Conservation (phyloP, 1,140 invertebrate genomes). For the Trypoxylus dichotomus region DNA sequence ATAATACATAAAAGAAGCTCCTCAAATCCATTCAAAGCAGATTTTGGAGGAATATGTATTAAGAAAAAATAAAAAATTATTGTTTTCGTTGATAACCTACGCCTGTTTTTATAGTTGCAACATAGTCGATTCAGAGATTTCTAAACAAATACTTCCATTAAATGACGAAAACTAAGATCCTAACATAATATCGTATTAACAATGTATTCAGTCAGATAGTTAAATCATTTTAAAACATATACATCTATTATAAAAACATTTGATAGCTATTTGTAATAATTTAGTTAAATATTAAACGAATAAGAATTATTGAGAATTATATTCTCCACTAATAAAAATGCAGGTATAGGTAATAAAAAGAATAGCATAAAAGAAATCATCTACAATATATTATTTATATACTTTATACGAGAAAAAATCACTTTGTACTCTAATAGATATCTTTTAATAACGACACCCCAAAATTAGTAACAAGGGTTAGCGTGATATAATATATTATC, state of each 20-base stretch:
- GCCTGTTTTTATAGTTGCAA: too few relatives aligned
- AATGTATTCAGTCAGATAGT: conserved; percentile 24
- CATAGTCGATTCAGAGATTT: not conserved
- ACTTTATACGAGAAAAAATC: conserved; percentile 29
- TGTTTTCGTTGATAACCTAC: too few relatives aligned
- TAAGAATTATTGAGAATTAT: conserved; percentile 30
- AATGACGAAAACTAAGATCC: not conserved
- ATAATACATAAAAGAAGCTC: too few relatives aligned
- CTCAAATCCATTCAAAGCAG: too few relatives aligned
- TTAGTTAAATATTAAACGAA: conserved; percentile 1
- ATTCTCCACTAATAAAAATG: conserved; percentile 28
- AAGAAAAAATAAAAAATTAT: too few relatives aligned
- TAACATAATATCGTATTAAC: not conserved
- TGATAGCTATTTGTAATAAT: conserved; percentile 16
- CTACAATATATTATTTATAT: conserved; percentile 27
- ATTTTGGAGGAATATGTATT: too few relatives aligned
- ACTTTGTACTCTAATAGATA: conserved; percentile 43
- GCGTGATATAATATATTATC: conserved; percentile 32
- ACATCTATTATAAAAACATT: conserved; percentile 12
- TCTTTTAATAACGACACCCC: conserved; percentile 32
- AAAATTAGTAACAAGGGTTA: conserved; percentile 28
- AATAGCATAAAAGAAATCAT: conserved; percentile 29
- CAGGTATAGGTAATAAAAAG: conserved; percentile 23
- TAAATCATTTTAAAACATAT: not conserved
- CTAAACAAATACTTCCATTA: conserved; percentile 8